phyloP scores from a whole-genome alignment of 2,113 vertebrate species.

The Geothlypis trichas region DNA sequence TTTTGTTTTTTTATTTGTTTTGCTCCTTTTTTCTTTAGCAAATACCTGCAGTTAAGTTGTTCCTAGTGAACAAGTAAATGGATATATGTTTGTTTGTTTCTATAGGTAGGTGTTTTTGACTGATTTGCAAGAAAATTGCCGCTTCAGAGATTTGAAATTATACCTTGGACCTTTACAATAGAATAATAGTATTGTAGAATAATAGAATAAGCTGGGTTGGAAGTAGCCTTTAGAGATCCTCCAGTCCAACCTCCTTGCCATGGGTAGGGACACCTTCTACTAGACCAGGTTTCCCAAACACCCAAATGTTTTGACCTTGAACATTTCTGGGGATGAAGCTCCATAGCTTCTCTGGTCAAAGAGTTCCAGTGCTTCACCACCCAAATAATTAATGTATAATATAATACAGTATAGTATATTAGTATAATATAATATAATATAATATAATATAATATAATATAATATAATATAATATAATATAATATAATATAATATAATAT shows the following conservation, averaged over 20 bases:
- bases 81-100: not conserved
- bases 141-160: not conserved
- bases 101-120: not conserved
- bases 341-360: not conserved
- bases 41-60: not conserved
- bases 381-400: too few species aligned
- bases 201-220: not conserved
- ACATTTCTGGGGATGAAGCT: not conserved
- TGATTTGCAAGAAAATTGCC: not conserved
- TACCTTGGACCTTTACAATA: not conserved
- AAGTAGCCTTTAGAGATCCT: not conserved
- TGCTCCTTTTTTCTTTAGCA: accelerated
- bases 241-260: not conserved
- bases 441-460: too few species aligned
- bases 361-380: not conserved
- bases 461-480: too few species aligned
- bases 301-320: accelerated
- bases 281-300: not conserved
- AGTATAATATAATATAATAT: too few species aligned
- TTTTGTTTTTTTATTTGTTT: not conserved
- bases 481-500: too few species aligned
- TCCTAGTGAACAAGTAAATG: not conserved
- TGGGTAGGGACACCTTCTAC: not conserved
- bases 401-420: too few species aligned
- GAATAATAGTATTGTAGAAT: not conserved